Evolutionary conservation across 2,113 vertebrate species (phyloP).

Genomic region (Megaleporinus macrocephalus): DNA sequence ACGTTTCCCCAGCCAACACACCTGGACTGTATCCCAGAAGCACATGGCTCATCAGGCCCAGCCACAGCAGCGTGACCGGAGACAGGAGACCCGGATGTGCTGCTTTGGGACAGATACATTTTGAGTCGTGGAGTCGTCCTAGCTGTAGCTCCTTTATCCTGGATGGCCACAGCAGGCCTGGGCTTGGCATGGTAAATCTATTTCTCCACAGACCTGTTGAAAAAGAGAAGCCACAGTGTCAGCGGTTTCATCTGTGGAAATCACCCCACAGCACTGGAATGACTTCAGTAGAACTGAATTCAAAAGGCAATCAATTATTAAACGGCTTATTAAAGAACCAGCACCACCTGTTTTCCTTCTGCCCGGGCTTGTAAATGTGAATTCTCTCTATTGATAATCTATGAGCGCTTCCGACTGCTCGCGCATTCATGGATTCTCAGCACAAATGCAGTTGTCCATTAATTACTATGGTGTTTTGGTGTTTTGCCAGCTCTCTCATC

Average conservation of each 20-base stretch:
- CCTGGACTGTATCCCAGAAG: slow-evolving; percentile 68
- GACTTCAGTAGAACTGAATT: neutral
- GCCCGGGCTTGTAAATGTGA: neutral
- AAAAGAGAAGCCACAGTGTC: slow-evolving; percentile 31
- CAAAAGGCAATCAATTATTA: slow-evolving; percentile 1
- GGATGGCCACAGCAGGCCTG: slow-evolving; percentile 72
- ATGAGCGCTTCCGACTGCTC: neutral
- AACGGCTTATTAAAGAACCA: neutral
- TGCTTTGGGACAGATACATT: slow-evolving; percentile 41
- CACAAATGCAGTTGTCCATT: slow-evolving; percentile 33
- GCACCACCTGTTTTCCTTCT: neutral
- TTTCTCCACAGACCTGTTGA: slow-evolving; percentile 77
- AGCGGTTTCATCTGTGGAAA: slow-evolving; percentile 5
- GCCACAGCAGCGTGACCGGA: slow-evolving; percentile 68
- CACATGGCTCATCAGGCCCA: slow-evolving; percentile 75
- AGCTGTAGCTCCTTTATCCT: slow-evolving; percentile 65
- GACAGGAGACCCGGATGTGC: slow-evolving; percentile 42
- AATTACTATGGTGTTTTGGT: slow-evolving; percentile 25
- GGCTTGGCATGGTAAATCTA: slow-evolving; percentile 79
- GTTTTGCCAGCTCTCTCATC: slow-evolving; percentile 16
- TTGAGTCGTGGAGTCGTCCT: slow-evolving; percentile 33
- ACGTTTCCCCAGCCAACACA: slow-evolving; percentile 79
- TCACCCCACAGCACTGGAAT: neutral
- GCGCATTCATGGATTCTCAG: neutral
- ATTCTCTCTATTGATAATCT: slow-evolving; percentile 5